Evolutionary conservation across 2,113 vertebrate genomes (phyloP).

Genomic region (Artemisiospiza belli): DNA sequence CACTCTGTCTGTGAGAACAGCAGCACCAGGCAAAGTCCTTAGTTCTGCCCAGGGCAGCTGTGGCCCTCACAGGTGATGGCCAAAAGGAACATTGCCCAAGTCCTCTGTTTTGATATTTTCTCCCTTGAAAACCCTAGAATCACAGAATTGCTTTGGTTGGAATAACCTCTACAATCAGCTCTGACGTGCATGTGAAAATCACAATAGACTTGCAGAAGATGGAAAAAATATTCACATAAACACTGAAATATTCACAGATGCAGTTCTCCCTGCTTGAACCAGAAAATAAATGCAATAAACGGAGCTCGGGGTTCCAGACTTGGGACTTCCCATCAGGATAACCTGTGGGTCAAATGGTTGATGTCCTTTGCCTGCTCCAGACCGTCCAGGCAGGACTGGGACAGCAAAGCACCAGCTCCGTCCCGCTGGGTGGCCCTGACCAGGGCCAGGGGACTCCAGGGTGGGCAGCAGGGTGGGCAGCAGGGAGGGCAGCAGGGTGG

Average conservation of each 20-base stretch:
- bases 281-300: background rate
- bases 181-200: background rate
- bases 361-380: background rate
- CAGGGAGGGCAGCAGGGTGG: too few species aligned
- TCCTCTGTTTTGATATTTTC: background rate
- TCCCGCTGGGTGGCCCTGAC: fast-evolving
- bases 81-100: background rate
- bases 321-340: background rate
- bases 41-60: background rate
- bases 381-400: background rate
- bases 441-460: fast-evolving
- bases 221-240: background rate
- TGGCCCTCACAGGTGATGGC: too few species aligned
- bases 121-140: background rate
- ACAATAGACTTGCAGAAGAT: background rate
- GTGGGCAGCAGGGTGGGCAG: too few species aligned
- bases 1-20: background rate
- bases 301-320: background rate
- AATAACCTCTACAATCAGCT: background rate
- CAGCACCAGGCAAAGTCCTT: background rate
- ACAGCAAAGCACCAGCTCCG: background rate
- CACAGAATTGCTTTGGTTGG: background rate
- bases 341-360: fast-evolving
- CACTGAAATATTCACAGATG: background rate
- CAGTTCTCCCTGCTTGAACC: background rate